Evolutionary conservation across 2,113 vertebrate species (phyloP).

Genomic region (Pollimyrus isidori): DNA sequence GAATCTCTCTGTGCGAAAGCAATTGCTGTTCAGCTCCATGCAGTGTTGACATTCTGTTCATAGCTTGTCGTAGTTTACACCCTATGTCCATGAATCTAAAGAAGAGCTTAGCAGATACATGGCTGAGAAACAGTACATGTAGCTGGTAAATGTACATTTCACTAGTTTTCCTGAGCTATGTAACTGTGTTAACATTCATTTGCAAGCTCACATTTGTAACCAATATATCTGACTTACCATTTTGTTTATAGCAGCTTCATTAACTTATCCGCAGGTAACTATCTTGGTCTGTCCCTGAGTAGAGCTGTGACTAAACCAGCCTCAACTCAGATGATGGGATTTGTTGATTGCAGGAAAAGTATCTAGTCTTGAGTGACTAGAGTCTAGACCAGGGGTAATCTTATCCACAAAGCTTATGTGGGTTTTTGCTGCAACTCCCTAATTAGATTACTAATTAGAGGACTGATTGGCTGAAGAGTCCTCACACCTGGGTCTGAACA

Average conservation of each 20-base stretch:
- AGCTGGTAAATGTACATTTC: not conserved
- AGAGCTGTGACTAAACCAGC: not conserved
- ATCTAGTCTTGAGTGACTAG: not conserved
- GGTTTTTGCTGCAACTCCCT: too few relatives aligned
- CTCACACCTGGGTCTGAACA: too few relatives aligned
- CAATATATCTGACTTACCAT: not conserved
- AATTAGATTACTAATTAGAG: too few relatives aligned
- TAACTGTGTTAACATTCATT: not conserved
- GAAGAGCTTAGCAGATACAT: not conserved
- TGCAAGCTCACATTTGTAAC: not conserved
- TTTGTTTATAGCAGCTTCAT: not conserved
- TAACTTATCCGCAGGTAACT: not conserved
- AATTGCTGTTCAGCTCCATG: not conserved
- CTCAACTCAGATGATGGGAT: not conserved
- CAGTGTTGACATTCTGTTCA: not conserved
- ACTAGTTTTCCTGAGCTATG: not conserved
- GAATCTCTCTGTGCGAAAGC: not conserved
- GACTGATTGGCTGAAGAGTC: too few relatives aligned
- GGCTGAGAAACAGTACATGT: not conserved
- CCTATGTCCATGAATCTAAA: not conserved
- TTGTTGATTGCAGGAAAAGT: not conserved
- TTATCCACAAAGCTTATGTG: too few relatives aligned
- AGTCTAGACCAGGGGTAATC: not conserved
- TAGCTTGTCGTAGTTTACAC: not conserved
- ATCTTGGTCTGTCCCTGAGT: not conserved